Evolutionary conservation across 2,113 vertebrate genomes (phyloP).

Genomic region (Lepus americanus): DNA sequence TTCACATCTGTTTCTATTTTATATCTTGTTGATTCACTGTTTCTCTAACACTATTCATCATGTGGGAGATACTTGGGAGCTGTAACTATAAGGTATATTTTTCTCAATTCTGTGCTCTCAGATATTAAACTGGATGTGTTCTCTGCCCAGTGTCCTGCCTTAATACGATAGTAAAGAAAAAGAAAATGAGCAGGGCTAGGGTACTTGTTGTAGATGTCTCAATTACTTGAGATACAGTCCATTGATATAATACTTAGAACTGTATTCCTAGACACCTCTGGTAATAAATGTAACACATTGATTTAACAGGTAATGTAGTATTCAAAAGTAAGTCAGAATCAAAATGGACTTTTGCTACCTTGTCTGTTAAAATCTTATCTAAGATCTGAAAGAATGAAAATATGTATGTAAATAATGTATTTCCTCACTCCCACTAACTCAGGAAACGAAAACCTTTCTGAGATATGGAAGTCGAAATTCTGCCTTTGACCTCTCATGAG

Average conservation of each 20-base stretch:
- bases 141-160: constrained; percentile 32
- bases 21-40: constrained; percentile 38
- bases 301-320: constrained; percentile 47
- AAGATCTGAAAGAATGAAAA: constrained; percentile 27
- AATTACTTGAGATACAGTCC: background rate
- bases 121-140: constrained; percentile 34
- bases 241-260: background rate
- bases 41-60: background rate
- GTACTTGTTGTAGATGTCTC: background rate
- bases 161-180: background rate
- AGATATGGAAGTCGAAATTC: constrained; percentile 37
- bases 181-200: background rate
- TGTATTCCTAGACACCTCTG: background rate
- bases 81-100: constrained; percentile 27
- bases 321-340: constrained; percentile 43
- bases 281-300: background rate
- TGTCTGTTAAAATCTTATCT: constrained; percentile 20
- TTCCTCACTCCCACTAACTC: background rate
- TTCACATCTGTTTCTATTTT: constrained; percentile 39
- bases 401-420: background rate
- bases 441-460: background rate
- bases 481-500: constrained; percentile 24
- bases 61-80: background rate
- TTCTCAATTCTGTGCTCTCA: background rate
- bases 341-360: constrained; percentile 42